A percentile compares a stretch with the other conserved stretches of the same genome.
Evolutionary conservation across 1,140 invertebrate species (phyloP).

Genomic region (Zophobas morio): DNA sequence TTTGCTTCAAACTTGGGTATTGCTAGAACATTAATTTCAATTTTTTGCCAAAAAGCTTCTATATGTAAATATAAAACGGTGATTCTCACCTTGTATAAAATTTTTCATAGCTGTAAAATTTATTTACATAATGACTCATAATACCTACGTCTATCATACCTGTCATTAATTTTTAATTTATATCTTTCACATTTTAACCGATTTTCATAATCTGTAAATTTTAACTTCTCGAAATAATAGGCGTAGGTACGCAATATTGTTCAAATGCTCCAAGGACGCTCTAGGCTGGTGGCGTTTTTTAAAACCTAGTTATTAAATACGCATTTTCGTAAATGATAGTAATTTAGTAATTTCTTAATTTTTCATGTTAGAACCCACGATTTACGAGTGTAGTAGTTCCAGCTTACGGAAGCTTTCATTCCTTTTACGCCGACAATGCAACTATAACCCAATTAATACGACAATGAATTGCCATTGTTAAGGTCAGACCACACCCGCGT

Average conservation of each 20-base stretch:
- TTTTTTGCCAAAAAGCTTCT: too few relatives aligned
- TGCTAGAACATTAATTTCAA: too few relatives aligned
- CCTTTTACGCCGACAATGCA: not conserved
- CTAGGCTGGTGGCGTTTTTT: not conserved
- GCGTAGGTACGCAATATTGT: not conserved
- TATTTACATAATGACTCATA: too few relatives aligned
- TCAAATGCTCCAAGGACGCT: not conserved
- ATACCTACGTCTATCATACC: too few relatives aligned
- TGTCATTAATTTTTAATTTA: too few relatives aligned
- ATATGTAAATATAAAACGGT: too few relatives aligned
- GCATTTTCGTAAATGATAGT: not conserved
- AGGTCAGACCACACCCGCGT: slow-evolving; percentile 30
- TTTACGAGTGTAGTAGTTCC: not conserved
- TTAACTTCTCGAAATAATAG: too few relatives aligned
- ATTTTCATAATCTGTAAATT: too few relatives aligned
- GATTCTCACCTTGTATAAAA: too few relatives aligned
- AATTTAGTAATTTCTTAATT: not conserved
- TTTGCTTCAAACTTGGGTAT: too few relatives aligned
- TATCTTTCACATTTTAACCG: too few relatives aligned
- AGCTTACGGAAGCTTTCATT: not conserved
- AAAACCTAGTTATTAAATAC: slow-evolving; percentile 1
- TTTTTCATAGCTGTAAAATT: too few relatives aligned
- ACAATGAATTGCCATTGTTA: slow-evolving; percentile 19
- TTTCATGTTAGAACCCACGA: not conserved
- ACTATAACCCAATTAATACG: not conserved